Conservation (phyloP, 2,888 invertebrate genomes). For the Lapara coniferarum region DNA sequence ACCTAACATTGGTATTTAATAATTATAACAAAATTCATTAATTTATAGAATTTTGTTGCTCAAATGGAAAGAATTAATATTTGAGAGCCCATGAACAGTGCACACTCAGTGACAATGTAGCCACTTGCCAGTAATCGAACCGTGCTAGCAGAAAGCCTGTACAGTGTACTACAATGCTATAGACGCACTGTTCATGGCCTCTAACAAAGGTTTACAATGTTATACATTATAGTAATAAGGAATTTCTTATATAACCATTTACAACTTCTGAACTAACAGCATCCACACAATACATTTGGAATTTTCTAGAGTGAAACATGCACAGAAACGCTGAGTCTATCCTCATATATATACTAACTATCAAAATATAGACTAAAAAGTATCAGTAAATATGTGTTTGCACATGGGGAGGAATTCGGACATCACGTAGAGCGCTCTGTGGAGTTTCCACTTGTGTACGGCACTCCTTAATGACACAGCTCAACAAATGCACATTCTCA, state of each 20-base stretch:
- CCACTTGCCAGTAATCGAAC: slow-evolving; percentile 29
- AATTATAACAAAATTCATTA: slow-evolving; percentile 31
- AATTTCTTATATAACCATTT: slow-evolving; percentile 49
- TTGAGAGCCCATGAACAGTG: slow-evolving; percentile 47
- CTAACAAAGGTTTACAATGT: slow-evolving; percentile 46
- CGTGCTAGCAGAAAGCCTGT: slow-evolving; percentile 20
- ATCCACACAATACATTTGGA: slow-evolving; percentile 70
- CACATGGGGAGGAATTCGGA: slow-evolving; percentile 42
- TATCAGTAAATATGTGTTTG: slow-evolving; percentile 54
- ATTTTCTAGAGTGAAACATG: slow-evolving; percentile 69
- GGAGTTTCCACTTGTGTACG: slow-evolving; percentile 61
- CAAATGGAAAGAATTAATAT: slow-evolving; percentile 41
- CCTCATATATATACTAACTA: slow-evolving; percentile 53
- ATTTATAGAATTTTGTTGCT: slow-evolving; percentile 29
- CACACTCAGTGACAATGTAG: slow-evolving; percentile 34
- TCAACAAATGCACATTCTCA: slow-evolving; percentile 77
- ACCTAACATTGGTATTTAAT: slow-evolving; percentile 60
- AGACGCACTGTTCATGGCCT: slow-evolving; percentile 54
- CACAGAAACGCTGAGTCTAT: slow-evolving; percentile 67
- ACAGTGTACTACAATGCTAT: slow-evolving; percentile 33
- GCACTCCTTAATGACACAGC: slow-evolving; percentile 62
- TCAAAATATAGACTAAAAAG: slow-evolving; percentile 62
- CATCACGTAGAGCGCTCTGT: slow-evolving; percentile 51
- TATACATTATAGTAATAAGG: slow-evolving; percentile 45
- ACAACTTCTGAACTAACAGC: slow-evolving; percentile 70